Conservation (phyloP, 2,797 vertebrate genomes). For the Tokudaia tokunoshimensis region DNA sequence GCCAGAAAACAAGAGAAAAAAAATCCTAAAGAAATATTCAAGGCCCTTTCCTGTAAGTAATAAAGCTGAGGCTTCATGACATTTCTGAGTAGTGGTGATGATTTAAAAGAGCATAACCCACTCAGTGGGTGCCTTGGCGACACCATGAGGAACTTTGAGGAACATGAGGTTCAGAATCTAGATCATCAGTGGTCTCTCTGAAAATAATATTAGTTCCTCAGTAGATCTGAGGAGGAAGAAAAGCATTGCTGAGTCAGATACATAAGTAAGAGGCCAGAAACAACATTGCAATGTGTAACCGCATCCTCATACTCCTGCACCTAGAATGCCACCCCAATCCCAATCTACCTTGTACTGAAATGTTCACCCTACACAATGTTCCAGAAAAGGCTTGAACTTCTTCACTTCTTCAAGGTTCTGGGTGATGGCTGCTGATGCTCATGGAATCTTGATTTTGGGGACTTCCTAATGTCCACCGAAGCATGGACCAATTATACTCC, state of each 20-base stretch:
- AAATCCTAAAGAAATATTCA: background rate
- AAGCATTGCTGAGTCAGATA: background rate
- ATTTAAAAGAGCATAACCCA: background rate
- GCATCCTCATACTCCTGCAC: too few species aligned
- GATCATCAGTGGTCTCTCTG: background rate
- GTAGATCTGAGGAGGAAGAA: background rate
- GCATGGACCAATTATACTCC: background rate
- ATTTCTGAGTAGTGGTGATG: background rate
- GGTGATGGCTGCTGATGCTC: background rate
- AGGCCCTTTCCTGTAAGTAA: background rate
- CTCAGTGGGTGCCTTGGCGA: background rate
- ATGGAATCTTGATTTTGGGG: background rate
- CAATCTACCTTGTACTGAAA: rapidly evolving
- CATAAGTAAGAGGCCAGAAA: background rate
- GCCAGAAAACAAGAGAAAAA: background rate
- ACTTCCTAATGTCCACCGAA: too few species aligned
- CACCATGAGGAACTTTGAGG: too few species aligned
- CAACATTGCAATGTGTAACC: rapidly evolving
- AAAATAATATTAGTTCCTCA: background rate
- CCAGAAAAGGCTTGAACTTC: background rate
- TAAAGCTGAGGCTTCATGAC: background rate
- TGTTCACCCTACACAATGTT: rapidly evolving
- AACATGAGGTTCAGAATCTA: background rate
- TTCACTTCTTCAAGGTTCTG: background rate
- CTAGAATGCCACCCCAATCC: background rate